A percentile compares a stretch with the other conserved stretches of the same genome.
Conservation (phyloP, 2,888 invertebrate species). For the Morpho achilles region DNA sequence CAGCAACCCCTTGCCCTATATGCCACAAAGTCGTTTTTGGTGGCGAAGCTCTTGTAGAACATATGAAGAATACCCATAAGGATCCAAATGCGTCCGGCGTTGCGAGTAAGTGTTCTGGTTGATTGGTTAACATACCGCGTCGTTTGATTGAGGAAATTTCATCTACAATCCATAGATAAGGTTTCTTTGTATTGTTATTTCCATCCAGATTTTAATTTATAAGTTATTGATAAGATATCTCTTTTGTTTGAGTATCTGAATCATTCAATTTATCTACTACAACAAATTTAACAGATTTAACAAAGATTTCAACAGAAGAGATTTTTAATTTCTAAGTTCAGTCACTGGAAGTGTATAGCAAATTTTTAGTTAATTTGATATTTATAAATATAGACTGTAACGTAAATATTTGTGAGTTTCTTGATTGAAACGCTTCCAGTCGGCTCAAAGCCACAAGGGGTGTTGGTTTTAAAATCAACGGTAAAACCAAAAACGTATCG, state of each 20-base stretch:
- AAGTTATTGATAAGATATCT: constrained; percentile 28
- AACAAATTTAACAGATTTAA: background rate
- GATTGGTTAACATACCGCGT: constrained; percentile 32
- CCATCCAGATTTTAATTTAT: constrained; percentile 16
- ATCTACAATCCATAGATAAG: constrained; percentile 34
- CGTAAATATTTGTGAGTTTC: constrained; percentile 13
- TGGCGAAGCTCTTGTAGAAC: constrained; percentile 95
- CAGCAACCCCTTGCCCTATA: constrained; percentile 94
- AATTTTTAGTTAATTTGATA: background rate
- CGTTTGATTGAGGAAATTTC: constrained; percentile 31
- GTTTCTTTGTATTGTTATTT: constrained; percentile 33
- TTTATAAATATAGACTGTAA: background rate
- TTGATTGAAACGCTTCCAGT: constrained; percentile 61
- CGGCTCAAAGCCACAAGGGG: constrained; percentile 76
- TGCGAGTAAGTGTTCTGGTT: constrained; percentile 86
- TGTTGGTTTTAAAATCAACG: constrained; percentile 68
- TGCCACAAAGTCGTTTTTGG: constrained; percentile 97
- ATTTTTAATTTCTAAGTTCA: constrained; percentile 63
- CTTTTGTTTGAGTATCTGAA: constrained; percentile 19
- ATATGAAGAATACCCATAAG: constrained; percentile 97
- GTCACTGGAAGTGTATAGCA: constrained; percentile 66
- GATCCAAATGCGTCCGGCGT: constrained; percentile 93
- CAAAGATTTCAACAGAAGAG: constrained; percentile 44
- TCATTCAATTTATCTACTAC: no score
- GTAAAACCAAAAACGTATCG: constrained; percentile 72